phyloP scores from a whole-genome alignment of 1,140 invertebrate genomes.

The Sitobion miscanthi region DNA sequence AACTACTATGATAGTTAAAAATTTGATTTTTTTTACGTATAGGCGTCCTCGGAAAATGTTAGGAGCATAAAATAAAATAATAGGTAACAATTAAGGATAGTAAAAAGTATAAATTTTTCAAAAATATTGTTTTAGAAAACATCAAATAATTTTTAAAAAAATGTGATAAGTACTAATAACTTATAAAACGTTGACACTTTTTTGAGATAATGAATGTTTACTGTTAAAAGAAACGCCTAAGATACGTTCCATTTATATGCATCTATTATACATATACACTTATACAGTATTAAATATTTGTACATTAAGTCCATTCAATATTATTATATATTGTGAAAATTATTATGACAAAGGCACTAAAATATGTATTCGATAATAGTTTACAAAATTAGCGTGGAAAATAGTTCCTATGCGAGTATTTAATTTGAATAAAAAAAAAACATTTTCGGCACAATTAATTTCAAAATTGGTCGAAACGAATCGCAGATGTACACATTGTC shows the following conservation, averaged over 20 bases:
- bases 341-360: background rate
- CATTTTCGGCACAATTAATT: background rate
- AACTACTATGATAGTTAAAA: background rate
- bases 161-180: too few species aligned
- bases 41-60: background rate
- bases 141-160: too few species aligned
- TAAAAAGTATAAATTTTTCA: background rate
- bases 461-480: conserved; percentile 2
- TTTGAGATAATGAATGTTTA: background rate
- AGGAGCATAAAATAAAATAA: too few species aligned
- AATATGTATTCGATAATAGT: background rate
- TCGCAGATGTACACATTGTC: background rate
- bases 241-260: background rate
- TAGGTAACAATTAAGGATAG: too few species aligned
- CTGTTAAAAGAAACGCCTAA: background rate
- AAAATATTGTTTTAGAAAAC: background rate
- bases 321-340: background rate
- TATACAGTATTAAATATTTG: background rate
- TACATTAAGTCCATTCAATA: too few species aligned
- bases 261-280: too few species aligned
- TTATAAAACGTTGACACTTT: background rate
- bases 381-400: background rate
- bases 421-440: background rate
- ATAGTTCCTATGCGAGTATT: background rate
- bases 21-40: too few species aligned